These are phyloP conservation scores for Euproctis similis DNA, from an alignment of 2,888 invertebrate species.

Conservation along the genomic window DNA sequence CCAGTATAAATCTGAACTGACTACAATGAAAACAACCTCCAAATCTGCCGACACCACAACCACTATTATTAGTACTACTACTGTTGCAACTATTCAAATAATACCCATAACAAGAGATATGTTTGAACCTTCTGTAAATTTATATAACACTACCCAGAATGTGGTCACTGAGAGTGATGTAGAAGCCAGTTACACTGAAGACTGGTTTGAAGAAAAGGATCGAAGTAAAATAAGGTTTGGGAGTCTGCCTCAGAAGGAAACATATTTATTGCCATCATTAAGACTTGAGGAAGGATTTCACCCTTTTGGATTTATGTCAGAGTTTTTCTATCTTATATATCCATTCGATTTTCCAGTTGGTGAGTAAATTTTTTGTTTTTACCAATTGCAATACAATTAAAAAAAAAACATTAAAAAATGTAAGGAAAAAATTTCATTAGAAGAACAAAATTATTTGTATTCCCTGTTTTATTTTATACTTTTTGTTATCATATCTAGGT, in stretches of 20 bases:
- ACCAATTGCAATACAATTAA: too few relatives aligned
- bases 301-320: slow-evolving; percentile 78
- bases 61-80: slow-evolving; percentile 6
- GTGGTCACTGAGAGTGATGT: slow-evolving; percentile 46
- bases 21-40: slow-evolving; percentile 31
- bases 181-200: slow-evolving; percentile 47
- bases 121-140: slow-evolving; percentile 30
- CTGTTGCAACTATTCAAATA: slow-evolving; percentile 32
- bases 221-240: slow-evolving; percentile 65
- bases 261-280: slow-evolving; percentile 69
- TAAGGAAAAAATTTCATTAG: too few relatives aligned
- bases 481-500: too few relatives aligned
- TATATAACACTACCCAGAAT: slow-evolving; percentile 37
- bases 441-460: too few relatives aligned
- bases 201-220: slow-evolving; percentile 58
- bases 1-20: slow-evolving; percentile 37
- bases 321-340: slow-evolving; percentile 78
- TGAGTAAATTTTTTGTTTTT: slow-evolving; percentile 57
- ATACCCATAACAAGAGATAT: slow-evolving; percentile 57
- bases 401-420: too few relatives aligned
- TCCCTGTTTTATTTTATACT: too few relatives aligned
- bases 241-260: slow-evolving; percentile 60
- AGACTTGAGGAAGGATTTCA: slow-evolving; percentile 77
- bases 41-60: slow-evolving; percentile 15
- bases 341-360: slow-evolving; percentile 80